Base-by-base conservation (phyloP, 2,888 invertebrate species). In the Coecobrya sp. region DNA sequence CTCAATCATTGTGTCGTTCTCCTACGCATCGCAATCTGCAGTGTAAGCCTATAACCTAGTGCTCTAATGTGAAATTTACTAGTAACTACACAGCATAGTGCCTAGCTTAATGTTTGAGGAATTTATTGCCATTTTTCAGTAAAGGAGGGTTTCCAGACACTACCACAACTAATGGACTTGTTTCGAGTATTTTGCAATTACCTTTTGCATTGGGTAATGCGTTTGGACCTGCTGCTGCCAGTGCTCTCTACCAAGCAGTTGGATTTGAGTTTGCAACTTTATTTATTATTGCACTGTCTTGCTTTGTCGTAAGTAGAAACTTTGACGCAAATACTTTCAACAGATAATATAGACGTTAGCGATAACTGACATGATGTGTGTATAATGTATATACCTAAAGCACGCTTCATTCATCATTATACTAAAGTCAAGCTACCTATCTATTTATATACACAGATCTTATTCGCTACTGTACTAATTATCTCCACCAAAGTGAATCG, bases 151-250 rank as follows among this genome's bases (percentile, higher is more conserved):
- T 93, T 91, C 52, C 91, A 22, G 90, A 94, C 36, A 91, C 89
- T 11, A 85, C 86, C 0, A 76, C 68, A 42, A 94, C 94, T 1
- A 92, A 92, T 45, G 89, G 94, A 27, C 36, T 93, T 52, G 82
- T 93, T 11, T 91, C 91, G 2, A 92, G 93, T 62, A 86, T 94
- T 25, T 93, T 91, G 30, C 91, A 89, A 3, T 36, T 93, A 7
- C 93, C 94, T 0, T 94, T 94, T 84, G 92, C 94, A 1, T 36
- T 94, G 5, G 94, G 94, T 59, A 93, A 93, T 90, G 76, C 92
- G 0, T 59, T 94, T 65, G 94, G 94, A 19, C 93, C 94, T 36
- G 86, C 94, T 5, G 27, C 92, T 0, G 87, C 93, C 19, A 93
- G 92, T 27, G 73, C 90, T 86, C 81, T 94, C n/a, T 93, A 84